Base-by-base conservation (phyloP, 2,113 vertebrate species). In the Nipponia nippon region DNA sequence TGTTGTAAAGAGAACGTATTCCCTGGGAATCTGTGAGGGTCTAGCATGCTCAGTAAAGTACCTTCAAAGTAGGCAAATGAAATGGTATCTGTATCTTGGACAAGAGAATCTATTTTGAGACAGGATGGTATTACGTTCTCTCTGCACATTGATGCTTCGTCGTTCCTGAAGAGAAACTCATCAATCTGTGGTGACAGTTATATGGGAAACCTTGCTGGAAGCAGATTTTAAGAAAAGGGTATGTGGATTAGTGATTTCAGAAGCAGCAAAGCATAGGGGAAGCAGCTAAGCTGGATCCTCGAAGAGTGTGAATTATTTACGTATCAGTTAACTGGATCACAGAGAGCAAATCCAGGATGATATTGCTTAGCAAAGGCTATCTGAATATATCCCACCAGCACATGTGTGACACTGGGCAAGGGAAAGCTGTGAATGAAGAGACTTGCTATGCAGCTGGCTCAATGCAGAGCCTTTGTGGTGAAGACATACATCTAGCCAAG, bases 111-210 rank as follows among this genome's bases (percentile, higher is more conserved):
- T 87, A 38, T 85, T 91, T 84, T 87, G 42, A 91, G 70, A 38
- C 16, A 44, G 19, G 36, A 53, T 65, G 36, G 42, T 77, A 73
- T 88, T 67, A 69, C 6, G 3, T 73, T 75, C 66, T 89, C 69
- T 79, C 30, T 34, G 50, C 70, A 83, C 49, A 50, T 42, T 1
- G 6, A 42, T 82, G 61, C 52, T 93, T 94, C 7, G 0, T 90
- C 83, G 46, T 59, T 94, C 63, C 90, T 86, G 83, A 96, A 78
- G 10, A 80, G 89, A 97, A 97, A 80, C 77, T 95, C 91, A 88
- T 96, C 96, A 93, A n/a, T 97, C 94, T 97, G 85, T 30, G 30
- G 53, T 40, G 52, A 85, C 81, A 83, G 87, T 96, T 97, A 96
- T 91, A 96, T 72, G 73, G 52, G 53, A 87, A 91, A 80, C 56